A percentile compares a stretch with the other conserved stretches of the same genome.
Conservation (phyloP, 2,113 vertebrate species). For the Sylvietta virens region DNA sequence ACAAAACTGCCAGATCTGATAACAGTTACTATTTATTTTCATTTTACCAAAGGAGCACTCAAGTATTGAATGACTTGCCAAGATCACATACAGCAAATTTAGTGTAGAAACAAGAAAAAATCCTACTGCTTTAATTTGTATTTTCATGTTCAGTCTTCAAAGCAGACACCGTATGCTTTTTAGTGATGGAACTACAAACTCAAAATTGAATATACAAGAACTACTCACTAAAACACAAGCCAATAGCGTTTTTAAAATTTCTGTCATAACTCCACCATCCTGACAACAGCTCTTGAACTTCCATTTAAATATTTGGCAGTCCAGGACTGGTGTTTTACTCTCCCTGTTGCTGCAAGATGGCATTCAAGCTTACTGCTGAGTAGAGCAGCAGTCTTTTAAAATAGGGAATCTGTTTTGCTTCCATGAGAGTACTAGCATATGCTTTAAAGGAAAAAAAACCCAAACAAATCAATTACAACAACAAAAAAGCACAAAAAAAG, state of each 20-base stretch:
- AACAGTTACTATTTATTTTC: slow-evolving; percentile 4
- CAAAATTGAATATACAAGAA: neutral
- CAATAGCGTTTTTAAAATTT: neutral
- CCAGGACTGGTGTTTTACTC: neutral
- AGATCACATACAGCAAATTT: neutral
- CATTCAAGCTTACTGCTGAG: neutral
- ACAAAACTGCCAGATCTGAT: neutral
- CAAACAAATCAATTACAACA: neutral
- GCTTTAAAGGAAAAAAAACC: neutral
- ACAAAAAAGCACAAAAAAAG: neutral
- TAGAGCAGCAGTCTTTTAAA: neutral
- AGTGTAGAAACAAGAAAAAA: neutral
- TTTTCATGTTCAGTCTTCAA: slow-evolving; percentile 10
- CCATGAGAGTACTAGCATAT: neutral
- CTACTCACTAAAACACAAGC: neutral
- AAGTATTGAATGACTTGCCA: neutral
- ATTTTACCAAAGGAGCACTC: neutral
- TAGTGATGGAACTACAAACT: neutral
- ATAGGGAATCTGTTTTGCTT: neutral
- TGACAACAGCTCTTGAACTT: slow-evolving; percentile 6
- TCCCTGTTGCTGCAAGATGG: neutral
- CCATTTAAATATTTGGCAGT: slow-evolving; percentile 4
- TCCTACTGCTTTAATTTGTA: neutral
- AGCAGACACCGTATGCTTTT: neutral
- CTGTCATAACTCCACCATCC: neutral